Evolutionary conservation across 2,797 vertebrate genomes (phyloP).

Genomic region (Brachyrhaphis roseni): DNA sequence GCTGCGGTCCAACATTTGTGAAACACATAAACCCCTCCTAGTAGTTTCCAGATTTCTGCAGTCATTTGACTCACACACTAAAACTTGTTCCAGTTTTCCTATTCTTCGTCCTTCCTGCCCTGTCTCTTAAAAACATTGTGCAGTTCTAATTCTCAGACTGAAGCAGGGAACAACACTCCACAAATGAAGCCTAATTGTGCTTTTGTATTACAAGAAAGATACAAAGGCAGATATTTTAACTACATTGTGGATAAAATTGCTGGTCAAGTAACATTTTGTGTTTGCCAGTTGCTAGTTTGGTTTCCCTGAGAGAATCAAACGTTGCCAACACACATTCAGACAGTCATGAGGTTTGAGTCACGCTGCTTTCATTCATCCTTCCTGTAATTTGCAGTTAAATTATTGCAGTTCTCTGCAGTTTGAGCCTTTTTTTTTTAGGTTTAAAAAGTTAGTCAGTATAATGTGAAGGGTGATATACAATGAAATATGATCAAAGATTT

Average conservation of each 20-base stretch:
- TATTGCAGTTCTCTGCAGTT: background rate
- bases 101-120: constrained; percentile 8
- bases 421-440: background rate
- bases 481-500: constrained; percentile 56
- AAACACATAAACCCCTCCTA: constrained; percentile 37
- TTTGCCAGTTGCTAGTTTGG: constrained; percentile 8
- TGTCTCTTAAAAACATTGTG: constrained; percentile 9
- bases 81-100: constrained; percentile 11
- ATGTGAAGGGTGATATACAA: constrained; percentile 37
- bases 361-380: constrained; percentile 49
- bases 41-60: constrained; percentile 56
- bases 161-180: background rate
- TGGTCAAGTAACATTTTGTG: constrained; percentile 8
- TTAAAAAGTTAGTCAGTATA: background rate
- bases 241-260: background rate
- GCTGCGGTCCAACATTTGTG: constrained; percentile 48
- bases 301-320: background rate
- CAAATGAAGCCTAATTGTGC: background rate
- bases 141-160: background rate
- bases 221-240: background rate
- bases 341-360: constrained; percentile 69
- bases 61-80: constrained; percentile 52
- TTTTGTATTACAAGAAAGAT: background rate
- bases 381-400: constrained; percentile 36
- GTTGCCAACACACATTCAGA: constrained; percentile 53